These are phyloP conservation scores for Zaprionus nigranus DNA, from an alignment of 1,140 invertebrate species.

Conservation along the genomic window DNA sequence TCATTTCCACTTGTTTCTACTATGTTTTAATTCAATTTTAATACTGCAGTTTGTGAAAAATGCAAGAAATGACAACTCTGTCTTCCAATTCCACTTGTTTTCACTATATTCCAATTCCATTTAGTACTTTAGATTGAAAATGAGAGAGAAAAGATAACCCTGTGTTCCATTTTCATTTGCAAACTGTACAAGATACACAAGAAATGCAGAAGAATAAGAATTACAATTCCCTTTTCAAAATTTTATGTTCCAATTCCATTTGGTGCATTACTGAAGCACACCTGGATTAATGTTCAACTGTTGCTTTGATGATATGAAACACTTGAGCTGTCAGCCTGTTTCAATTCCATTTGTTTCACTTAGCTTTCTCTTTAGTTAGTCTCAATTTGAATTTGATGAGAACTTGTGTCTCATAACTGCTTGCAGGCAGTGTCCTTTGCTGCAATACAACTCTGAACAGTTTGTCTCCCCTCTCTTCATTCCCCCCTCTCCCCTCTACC, in stretches of 20 bases:
- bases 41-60: too few relatives aligned
- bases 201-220: too few relatives aligned
- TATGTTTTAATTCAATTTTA: too few relatives aligned
- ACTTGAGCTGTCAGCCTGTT: neutral
- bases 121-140: too few relatives aligned
- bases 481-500: neutral
- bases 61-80: too few relatives aligned
- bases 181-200: neutral
- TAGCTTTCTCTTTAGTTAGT: neutral
- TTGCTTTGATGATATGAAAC: too few relatives aligned
- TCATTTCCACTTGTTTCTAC: neutral
- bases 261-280: neutral
- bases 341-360: neutral
- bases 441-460: neutral
- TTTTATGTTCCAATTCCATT: neutral
- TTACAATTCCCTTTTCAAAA: too few relatives aligned
- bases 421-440: constrained; percentile 6
- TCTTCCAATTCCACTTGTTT: neutral
- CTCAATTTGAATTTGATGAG: neutral
- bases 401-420: constrained; percentile 16
- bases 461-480: neutral
- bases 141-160: neutral
- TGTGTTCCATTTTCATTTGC: neutral
- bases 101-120: too few relatives aligned
- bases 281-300: too few relatives aligned